Conservation (phyloP, 1,140 invertebrate species). For the Babylonia areolata region DNA sequence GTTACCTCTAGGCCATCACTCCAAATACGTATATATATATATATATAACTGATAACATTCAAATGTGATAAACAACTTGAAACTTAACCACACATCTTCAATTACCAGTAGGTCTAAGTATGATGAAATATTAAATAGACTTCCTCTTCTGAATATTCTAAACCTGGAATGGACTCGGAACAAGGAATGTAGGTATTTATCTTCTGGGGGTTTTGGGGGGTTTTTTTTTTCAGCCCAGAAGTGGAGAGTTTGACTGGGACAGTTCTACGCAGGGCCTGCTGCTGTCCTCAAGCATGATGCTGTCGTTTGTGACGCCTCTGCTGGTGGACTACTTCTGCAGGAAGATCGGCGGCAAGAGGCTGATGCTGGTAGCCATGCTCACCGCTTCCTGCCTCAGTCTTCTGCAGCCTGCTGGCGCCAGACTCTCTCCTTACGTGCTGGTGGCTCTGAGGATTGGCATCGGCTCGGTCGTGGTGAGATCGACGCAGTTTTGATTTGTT, state of each 20-base stretch:
- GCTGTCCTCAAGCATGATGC: neutral
- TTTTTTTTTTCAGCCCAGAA: neutral
- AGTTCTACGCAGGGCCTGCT: slow-evolving; percentile 29
- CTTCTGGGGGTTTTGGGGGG: too few relatives aligned
- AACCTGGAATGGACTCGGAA: too few relatives aligned
- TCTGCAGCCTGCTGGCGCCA: neutral
- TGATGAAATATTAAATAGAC: too few relatives aligned
- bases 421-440: slow-evolving; percentile 11
- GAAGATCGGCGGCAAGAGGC: neutral
- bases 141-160: too few relatives aligned
- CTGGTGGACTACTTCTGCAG: slow-evolving; percentile 4
- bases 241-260: slow-evolving; percentile 25
- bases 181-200: too few relatives aligned
- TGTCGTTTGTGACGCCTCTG: slow-evolving; percentile 13
- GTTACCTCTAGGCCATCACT: too few relatives aligned
- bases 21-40: too few relatives aligned
- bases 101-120: too few relatives aligned
- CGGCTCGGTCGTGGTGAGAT: neutral
- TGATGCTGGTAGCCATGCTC: neutral
- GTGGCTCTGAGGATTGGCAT: neutral
- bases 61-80: too few relatives aligned
- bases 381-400: neutral
- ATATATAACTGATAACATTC: too few relatives aligned
- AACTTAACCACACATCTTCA: too few relatives aligned
- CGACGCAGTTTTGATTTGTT: too few relatives aligned